Conservation (phyloP, 2,888 invertebrate species). For the Ecdyonurus torrentis region DNA sequence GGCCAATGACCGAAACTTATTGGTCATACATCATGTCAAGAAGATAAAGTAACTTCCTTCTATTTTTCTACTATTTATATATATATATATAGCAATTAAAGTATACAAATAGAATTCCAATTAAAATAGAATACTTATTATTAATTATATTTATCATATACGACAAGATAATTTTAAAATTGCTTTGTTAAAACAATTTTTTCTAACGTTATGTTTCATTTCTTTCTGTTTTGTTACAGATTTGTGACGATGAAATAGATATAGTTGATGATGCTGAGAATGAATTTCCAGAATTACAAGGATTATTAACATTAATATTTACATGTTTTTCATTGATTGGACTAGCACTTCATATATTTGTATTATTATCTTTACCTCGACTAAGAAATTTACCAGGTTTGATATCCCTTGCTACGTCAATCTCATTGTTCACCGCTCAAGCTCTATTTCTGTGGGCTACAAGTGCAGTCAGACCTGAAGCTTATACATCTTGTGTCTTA, state of each 20-base stretch:
- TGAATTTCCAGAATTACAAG: conserved; percentile 16
- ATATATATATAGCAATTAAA: too few relatives aligned
- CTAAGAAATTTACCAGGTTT: conserved; percentile 26
- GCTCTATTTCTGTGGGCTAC: conserved; percentile 13
- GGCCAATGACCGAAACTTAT: too few relatives aligned
- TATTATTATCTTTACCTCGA: conserved; percentile 21
- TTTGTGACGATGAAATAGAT: not conserved
- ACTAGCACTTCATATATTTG: conserved; percentile 21
- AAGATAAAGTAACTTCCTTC: too few relatives aligned
- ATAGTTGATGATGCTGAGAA: not conserved
- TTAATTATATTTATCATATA: too few relatives aligned
- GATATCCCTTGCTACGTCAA: conserved; percentile 24
- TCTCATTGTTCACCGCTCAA: conserved; percentile 25
- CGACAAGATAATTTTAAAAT: too few relatives aligned
- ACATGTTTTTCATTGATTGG: conserved; percentile 22
- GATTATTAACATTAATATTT: conserved; percentile 21
- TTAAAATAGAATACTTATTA: too few relatives aligned
- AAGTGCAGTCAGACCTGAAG: conserved; percentile 3
- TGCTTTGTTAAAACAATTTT: too few relatives aligned
- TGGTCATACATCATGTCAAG: too few relatives aligned
- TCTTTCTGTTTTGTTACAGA: not conserved
- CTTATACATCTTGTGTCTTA: conserved; percentile 9
- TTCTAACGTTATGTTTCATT: too few relatives aligned
- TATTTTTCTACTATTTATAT: too few relatives aligned
- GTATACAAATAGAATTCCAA: too few relatives aligned